Conservation (phyloP, 2,888 invertebrate genomes). For the Diadromus collaris region DNA sequence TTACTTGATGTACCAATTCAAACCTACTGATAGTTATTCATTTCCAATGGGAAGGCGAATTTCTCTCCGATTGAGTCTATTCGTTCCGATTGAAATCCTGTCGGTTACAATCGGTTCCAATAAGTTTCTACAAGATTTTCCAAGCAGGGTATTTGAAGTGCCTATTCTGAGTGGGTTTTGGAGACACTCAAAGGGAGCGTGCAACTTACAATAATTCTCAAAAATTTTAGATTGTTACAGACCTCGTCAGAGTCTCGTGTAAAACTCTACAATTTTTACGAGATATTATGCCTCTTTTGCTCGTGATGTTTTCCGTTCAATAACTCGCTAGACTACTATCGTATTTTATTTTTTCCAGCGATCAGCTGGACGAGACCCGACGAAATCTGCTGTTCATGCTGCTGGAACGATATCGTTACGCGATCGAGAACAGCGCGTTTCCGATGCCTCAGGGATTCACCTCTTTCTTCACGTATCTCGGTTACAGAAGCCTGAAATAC, state of each 20-base stretch:
- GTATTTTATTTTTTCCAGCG: constrained; percentile 81
- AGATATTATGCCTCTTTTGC: neutral
- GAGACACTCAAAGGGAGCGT: too few species aligned
- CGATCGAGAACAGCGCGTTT: constrained; percentile 90
- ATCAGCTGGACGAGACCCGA: constrained; percentile 87
- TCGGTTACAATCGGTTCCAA: constrained; percentile 6
- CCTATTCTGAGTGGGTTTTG: too few species aligned
- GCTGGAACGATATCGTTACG: constrained; percentile 90
- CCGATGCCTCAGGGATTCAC: constrained; percentile 93
- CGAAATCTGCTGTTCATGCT: constrained; percentile 88
- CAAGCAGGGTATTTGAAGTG: too few species aligned
- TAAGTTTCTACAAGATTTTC: neutral
- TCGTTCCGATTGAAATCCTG: constrained; percentile 1
- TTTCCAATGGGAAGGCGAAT: neutral
- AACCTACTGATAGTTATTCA: neutral
- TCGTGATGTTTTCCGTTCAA: neutral
- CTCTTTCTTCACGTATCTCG: constrained; percentile 94
- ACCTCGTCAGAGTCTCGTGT: too few species aligned
- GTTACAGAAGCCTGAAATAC: constrained; percentile 89
- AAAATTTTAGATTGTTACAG: too few species aligned
- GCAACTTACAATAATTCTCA: too few species aligned
- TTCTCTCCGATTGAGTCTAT: neutral
- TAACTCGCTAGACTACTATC: neutral
- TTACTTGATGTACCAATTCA: neutral
- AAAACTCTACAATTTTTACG: neutral